Base-by-base conservation (phyloP, 2,888 invertebrate species). In the Molanna angustata region DNA sequence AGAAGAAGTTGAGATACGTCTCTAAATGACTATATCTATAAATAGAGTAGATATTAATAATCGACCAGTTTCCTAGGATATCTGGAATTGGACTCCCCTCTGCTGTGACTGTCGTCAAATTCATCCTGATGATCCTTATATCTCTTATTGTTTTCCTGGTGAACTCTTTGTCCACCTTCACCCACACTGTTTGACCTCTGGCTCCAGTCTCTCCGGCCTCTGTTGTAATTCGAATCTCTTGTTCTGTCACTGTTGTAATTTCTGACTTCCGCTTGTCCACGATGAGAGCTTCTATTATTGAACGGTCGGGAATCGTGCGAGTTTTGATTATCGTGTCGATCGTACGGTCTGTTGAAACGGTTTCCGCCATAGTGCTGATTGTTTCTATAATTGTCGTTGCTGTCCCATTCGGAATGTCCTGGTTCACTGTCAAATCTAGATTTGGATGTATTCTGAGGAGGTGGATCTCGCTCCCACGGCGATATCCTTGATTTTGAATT, bases 1-100 rank as follows among this genome's bases (percentile, higher is more conserved):
- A n/a, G n/a, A n/a, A n/a, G n/a, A n/a, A n/a, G n/a, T n/a, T n/a
- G n/a, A n/a, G n/a, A n/a, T n/a, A n/a, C n/a, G n/a, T n/a, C n/a
- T n/a, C n/a, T n/a, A n/a, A n/a, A n/a, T n/a, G n/a, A n/a, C n/a
- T n/a, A n/a, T n/a, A n/a, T n/a, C n/a, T n/a, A n/a, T n/a, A n/a
- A n/a, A n/a, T n/a, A n/a, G n/a, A n/a, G n/a, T n/a, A n/a, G n/a
- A n/a, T n/a, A n/a, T 41, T 22, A 50, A 19, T 50, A 50, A 37
- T 50, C 50, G 11, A 50, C 50, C 11, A 50, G 37, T 22, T 50
- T 50, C 37, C 27, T 50, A n/a, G 43, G 9, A 37, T 21, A 37
- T 18, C 44, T 50, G 4, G 47, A 21, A 16, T 35, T n/a, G n/a
- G n/a, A n/a, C n/a, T n/a, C n/a, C n/a, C n/a, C 37, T 14, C 35